phyloP scores from a whole-genome alignment of 2,888 invertebrate species.

The Lathronympha strigana region DNA sequence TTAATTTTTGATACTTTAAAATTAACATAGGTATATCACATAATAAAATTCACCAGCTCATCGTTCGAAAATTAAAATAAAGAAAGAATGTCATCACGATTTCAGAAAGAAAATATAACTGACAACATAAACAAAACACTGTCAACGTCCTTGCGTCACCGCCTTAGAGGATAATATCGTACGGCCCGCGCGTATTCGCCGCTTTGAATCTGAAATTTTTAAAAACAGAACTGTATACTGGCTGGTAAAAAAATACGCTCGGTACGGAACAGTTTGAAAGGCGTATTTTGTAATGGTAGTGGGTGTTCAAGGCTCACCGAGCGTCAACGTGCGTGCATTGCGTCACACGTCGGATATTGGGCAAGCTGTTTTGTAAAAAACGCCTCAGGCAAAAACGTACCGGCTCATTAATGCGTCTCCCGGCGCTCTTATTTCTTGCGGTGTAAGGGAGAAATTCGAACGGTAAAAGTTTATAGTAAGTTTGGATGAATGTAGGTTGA shows the following conservation, averaged over 20 bases:
- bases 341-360: constrained; percentile 56
- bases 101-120: constrained; percentile 7
- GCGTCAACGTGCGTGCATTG: constrained; percentile 47
- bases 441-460: constrained; percentile 25
- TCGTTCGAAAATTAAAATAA: constrained; percentile 12
- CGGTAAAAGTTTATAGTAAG: constrained; percentile 14
- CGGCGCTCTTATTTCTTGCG: constrained; percentile 39
- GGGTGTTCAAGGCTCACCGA: constrained; percentile 54
- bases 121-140: neutral
- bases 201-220: constrained; percentile 1
- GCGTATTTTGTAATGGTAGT: constrained; percentile 47
- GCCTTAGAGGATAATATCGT: neutral
- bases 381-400: constrained; percentile 45
- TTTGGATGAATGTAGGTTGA: constrained; percentile 41
- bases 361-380: constrained; percentile 54
- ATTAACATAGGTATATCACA: neutral
- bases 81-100: constrained; percentile 10
- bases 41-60: neutral
- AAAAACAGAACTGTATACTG: constrained; percentile 18
- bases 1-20: neutral
- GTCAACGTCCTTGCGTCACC: neutral
- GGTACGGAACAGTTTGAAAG: constrained; percentile 53
- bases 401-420: constrained; percentile 30
- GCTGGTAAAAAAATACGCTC: constrained; percentile 49
- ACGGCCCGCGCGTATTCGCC: neutral